Evolutionary conservation across 2,888 invertebrate species (phyloP), one percentile per base, ranked within the genome.

Genomic region (Labia minor): DNA sequence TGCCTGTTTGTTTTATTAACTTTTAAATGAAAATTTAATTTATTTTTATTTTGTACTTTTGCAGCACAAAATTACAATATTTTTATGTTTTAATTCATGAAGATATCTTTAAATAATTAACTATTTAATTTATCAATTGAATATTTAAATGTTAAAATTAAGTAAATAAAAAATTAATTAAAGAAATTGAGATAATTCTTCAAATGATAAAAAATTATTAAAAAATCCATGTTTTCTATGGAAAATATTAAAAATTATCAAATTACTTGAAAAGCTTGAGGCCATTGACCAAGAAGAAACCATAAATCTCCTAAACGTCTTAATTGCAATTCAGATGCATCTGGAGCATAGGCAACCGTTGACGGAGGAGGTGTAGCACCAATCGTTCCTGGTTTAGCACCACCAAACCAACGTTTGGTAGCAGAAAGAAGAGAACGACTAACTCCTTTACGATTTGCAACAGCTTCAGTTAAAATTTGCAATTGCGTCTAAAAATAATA

Each of bases 211-310:
- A n/a, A n/a, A n/a, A n/a, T n/a, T n/a, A n/a, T n/a, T n/a, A n/a
- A n/a, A n/a, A n/a, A n/a, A n/a, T n/a, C n/a, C n/a, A n/a, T n/a
- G n/a, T n/a, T n/a, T n/a, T n/a, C n/a, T n/a, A n/a, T n/a, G n/a
- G n/a, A n/a, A n/a, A n/a, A n/a, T n/a, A n/a, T n/a, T n/a, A n/a
- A n/a, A n/a, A n/a, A n/a, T n/a, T n/a, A n/a, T 20, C 62, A 19
- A 37, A 4, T 67, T 71, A 74, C 74, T 72, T 93, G 91, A 78
- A 92, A 96, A 6, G 97, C 95, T 71, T 92, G 83, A 71, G 88
- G 87, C 80, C 96, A 96, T 75, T 95, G 89, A 1, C 95, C 92
- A 77, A 97, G 95, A 85, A 98, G 87, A 77, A 99, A 97, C 79
- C 95, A 94, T 6, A 99, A 81, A 79, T 99, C 99, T 0, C 93